Evolutionary conservation across 92 coral and sea anemone genomes (phyloP), one percentile per base, ranked within the genome.

Genomic region (Zoanthus sansibaricus): DNA sequence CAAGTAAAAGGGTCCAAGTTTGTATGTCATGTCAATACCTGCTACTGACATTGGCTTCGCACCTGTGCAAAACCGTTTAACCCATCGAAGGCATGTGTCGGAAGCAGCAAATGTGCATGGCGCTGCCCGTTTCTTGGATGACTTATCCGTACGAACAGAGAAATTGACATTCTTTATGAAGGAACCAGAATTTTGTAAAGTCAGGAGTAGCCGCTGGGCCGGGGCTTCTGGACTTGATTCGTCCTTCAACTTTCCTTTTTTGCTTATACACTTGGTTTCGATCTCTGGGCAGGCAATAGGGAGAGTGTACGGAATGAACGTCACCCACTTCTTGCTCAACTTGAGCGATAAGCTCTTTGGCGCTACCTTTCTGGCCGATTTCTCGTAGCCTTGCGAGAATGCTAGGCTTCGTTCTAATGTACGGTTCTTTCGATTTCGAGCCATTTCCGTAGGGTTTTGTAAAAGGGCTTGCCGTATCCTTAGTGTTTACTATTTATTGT

Each of bases 221-320:
- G 15, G 59, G 66, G 86, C 76, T 82, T 30, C 86, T 7, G 42
- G 87, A 83, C 20, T 83, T 83, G 47, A 47, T 17, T 44, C 77
- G 42, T 16, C 55, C 32, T 17, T 30, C 37, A 33, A 83, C 78
- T 49, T 83, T 83, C 13, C 49, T 44, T 18, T 71, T 30, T 17
- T 83, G 79, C 79, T 83, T 49, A 58, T 83, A 83, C 16, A 85
- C 82, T 56, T 85, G 88, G 42, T 85, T 46, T 55, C 82, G 88
- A 33, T 85, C 21, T 55, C 82, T 13, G 20, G 33, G 14, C 12
- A 85, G 71, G 42, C 37, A 76, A 12, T 77, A 86, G 17, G 83
- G 83, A 0, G 89, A 75, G 17, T 83, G 61, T 8, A 15, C 75
- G 16, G 88, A 14, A 17, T 30, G 15, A 14, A 59, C 83, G 1